These are phyloP conservation scores for Eilema sororculum DNA, from an alignment of 2,888 invertebrate species.

Conservation along the genomic window DNA sequence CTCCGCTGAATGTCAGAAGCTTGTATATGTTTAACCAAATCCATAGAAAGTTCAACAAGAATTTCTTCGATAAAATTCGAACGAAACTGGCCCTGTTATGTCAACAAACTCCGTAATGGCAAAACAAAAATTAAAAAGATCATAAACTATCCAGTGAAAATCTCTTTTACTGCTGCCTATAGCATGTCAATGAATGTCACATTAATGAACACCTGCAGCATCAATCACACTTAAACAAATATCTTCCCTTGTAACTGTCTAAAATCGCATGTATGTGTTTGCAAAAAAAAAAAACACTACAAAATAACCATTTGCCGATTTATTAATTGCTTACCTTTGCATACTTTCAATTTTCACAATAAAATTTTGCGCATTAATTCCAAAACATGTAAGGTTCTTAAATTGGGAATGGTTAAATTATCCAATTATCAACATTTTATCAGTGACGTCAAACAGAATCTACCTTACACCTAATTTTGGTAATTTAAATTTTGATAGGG, in stretches of 20 bases:
- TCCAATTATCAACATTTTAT: background rate
- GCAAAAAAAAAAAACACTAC: too few relatives aligned
- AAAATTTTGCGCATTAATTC: background rate
- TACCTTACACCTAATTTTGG: background rate
- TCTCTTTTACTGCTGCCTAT: background rate
- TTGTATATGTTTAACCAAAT: slow-evolving; percentile 39
- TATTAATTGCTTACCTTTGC: background rate
- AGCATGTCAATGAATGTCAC: slow-evolving; percentile 14
- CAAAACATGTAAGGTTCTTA: background rate
- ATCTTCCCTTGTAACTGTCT: background rate
- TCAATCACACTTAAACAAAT: background rate
- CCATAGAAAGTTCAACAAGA: slow-evolving; percentile 48
- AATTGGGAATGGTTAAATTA: background rate
- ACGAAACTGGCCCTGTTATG: background rate
- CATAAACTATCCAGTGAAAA: background rate
- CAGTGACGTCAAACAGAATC: background rate
- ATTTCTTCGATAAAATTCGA: background rate
- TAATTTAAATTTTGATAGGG: background rate
- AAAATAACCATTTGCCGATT: background rate
- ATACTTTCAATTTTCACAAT: background rate
- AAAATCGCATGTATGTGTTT: background rate
- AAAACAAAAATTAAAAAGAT: too few relatives aligned
- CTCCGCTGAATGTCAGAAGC: slow-evolving; percentile 36
- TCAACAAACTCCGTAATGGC: background rate
- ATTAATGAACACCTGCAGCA: background rate